phyloP scores from a whole-genome alignment of 2,113 vertebrate genomes.

The Dicerorhinus sumatrensis region DNA sequence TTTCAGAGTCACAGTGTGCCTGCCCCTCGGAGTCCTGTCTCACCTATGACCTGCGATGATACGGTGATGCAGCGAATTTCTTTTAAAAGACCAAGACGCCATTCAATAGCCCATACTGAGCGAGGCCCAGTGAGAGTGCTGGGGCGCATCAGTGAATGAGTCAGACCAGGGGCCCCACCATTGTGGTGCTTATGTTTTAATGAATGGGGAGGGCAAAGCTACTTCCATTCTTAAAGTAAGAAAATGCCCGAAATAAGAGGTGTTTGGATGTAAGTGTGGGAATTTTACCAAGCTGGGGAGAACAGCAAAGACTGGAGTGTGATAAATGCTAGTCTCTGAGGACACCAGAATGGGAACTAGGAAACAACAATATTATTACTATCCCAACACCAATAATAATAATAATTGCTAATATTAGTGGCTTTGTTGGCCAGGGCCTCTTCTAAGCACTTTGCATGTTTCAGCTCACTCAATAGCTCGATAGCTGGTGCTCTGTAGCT shows the following conservation, averaged over 20 bases:
- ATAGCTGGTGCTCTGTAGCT: background rate
- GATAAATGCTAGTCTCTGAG: background rate
- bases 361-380: background rate
- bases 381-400: no score
- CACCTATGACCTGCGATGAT: background rate
- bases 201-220: background rate
- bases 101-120: background rate
- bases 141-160: background rate
- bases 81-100: background rate
- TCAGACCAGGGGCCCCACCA: background rate
- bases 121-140: background rate
- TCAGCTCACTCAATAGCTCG: background rate
- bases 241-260: background rate
- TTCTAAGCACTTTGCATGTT: background rate
- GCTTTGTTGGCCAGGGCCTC: background rate
- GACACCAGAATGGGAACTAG: background rate
- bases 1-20: accelerated
- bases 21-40: background rate
- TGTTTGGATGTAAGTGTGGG: background rate
- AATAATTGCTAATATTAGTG: no score
- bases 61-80: background rate
- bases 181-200: background rate
- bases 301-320: background rate
- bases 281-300: background rate
- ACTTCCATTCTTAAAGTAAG: background rate